Evolutionary conservation across 1,140 invertebrate species (phyloP).

Genomic region (Bursaphelenchus mucronatus): DNA sequence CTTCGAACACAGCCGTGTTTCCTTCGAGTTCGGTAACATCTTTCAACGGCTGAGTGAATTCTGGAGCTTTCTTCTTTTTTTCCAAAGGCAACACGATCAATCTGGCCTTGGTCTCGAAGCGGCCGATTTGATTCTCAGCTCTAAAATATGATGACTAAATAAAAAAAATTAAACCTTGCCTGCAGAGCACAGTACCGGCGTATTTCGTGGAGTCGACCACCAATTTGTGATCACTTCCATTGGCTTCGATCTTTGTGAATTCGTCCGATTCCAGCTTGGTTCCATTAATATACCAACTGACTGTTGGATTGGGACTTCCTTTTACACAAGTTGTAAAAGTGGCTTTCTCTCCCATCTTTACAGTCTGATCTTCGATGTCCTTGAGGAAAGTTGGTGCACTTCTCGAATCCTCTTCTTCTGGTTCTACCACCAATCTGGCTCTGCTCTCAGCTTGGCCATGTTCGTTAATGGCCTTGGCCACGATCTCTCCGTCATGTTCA

Average conservation of each 20-base stretch:
- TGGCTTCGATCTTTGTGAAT: conserved; percentile 38
- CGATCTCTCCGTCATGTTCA: conserved; percentile 54
- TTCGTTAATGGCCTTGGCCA: conserved; percentile 50
- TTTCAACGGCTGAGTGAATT: conserved; percentile 48
- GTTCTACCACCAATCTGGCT: conserved; percentile 55
- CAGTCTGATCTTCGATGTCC: conserved; percentile 61
- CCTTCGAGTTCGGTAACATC: conserved; percentile 54
- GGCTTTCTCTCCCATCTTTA: conserved; percentile 55
- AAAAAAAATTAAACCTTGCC: conserved; percentile 18
- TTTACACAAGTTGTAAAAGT: conserved; percentile 54
- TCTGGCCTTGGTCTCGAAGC: conserved; percentile 58
- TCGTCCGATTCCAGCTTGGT: neutral
- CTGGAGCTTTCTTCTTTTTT: conserved; percentile 56
- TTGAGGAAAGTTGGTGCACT: conserved; percentile 59
- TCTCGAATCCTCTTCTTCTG: conserved; percentile 52
- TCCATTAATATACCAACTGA: conserved; percentile 14
- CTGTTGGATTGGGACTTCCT: conserved; percentile 52
- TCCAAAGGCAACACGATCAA: conserved; percentile 54
- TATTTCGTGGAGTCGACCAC: conserved; percentile 52
- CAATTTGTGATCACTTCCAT: conserved; percentile 54
- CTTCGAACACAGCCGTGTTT: conserved; percentile 56
- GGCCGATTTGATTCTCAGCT: conserved; percentile 55
- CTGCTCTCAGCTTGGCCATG: conserved; percentile 54
- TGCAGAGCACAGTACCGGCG: conserved; percentile 55
- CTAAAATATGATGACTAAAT: conserved; percentile 17